phyloP scores from a whole-genome alignment of 2,113 vertebrate genomes.

The Etheostoma spectabile region DNA sequence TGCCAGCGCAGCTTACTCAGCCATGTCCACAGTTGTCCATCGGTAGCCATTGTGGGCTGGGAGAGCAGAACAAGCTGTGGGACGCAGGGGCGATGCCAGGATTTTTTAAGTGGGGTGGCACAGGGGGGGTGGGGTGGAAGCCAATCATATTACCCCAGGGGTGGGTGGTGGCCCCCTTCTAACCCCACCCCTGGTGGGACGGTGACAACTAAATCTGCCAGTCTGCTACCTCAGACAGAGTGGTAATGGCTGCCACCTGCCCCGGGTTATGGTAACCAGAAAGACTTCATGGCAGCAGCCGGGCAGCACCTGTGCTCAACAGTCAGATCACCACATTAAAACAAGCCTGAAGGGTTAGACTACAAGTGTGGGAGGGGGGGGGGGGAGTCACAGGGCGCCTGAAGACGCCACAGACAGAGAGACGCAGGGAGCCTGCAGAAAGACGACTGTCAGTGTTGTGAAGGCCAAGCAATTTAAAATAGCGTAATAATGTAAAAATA shows the following conservation, averaged over 20 bases:
- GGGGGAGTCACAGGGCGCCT: constrained; percentile 31
- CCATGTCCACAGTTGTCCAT: constrained; percentile 30
- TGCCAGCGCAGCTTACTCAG: not conserved
- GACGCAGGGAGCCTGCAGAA: constrained; percentile 18
- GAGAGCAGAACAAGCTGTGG: constrained; percentile 15
- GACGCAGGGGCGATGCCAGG: not conserved
- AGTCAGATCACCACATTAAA: constrained; percentile 74
- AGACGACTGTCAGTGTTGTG: not conserved
- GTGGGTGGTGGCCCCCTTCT: too few relatives aligned
- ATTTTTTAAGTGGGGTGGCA: too few relatives aligned
- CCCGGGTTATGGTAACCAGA: constrained; percentile 31
- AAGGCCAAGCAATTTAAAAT: not conserved
- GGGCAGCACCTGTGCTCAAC: constrained; percentile 77
- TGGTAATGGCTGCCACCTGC: constrained; percentile 70
- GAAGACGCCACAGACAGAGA: constrained; percentile 40
- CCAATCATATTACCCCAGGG: too few relatives aligned
- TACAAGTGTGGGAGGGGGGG: too few relatives aligned
- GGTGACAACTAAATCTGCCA: constrained; percentile 41
- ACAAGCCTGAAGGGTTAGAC: constrained; percentile 48
- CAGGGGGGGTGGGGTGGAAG: too few relatives aligned
- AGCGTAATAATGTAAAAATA: not conserved
- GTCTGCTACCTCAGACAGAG: constrained; percentile 45
- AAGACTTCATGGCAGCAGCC: constrained; percentile 47
- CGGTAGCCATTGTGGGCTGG: constrained; percentile 5
- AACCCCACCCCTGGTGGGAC: not conserved